Evolutionary conservation across 64 coral and sea anemone genomes (phyloP), one percentile per base, ranked within the genome.

Genomic region (Porites australiensis): DNA sequence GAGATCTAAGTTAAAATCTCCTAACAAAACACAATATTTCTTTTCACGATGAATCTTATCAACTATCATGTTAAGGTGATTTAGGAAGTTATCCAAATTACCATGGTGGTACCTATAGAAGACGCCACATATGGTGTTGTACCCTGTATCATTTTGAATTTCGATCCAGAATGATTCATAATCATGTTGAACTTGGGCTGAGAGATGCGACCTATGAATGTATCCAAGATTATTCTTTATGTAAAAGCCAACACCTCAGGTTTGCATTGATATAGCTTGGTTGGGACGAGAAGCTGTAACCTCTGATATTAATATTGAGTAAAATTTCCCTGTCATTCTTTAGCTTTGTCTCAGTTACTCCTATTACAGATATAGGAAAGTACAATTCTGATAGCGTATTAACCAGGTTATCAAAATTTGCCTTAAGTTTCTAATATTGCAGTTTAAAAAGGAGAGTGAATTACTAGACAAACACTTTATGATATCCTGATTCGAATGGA

Each of bases 151-250:
- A 18, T 73, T 88, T 72, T 82, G 8, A 57, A 93, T 93, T 50
- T 93, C 92, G 49, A 93, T 62, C 77, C 86, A 94, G n/a, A n/a
- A n/a, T 43, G 83, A 49, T 94, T 94, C 92, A 23, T 73, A 72
- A 19, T 69, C 90, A 55, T 81, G 8, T 43, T 60, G 59, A 82
- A 19, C 58, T 43, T 15, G 15, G 21, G 22, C 47, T 72, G 50
- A 74, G 7, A 47, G 37, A 4, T 61, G 47, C 77, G 77, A 19
- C 2, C 46, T 51, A 89, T 73, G 59, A n/a, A n/a, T n/a, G n/a
- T n/a, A n/a, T n/a, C n/a, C n/a, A n/a, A n/a, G n/a, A n/a, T n/a
- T n/a, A n/a, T 88, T 58, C 78, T 64, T 81, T 19, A 86, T 66
- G 72, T n/a, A 86, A 71, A 86, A 13, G 4, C 83, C 83, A 18